A percentile compares a stretch with the other conserved stretches of the same genome.
Evolutionary conservation across 2,888 invertebrate genomes (phyloP).

Genomic region (Tuta absoluta): DNA sequence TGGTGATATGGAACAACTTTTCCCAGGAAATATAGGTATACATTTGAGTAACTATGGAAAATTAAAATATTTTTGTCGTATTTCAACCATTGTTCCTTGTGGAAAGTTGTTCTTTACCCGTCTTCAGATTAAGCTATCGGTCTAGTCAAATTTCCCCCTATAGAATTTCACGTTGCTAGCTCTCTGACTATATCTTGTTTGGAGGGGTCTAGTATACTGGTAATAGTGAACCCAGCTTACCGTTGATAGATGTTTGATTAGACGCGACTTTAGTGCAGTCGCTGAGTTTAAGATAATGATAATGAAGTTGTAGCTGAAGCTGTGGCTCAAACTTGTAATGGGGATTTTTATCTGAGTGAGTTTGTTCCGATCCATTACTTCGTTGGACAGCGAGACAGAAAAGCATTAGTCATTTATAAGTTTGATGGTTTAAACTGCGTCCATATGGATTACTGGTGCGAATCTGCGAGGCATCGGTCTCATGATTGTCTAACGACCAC

Average conservation of each 20-base stretch:
- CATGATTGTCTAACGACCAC: too few species aligned
- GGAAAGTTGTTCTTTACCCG: too few species aligned
- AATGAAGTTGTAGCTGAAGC: slow-evolving; percentile 38
- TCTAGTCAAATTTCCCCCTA: too few species aligned
- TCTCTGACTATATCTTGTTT: not conserved
- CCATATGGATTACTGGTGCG: too few species aligned
- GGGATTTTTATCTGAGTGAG: slow-evolving; percentile 11
- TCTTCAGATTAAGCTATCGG: too few species aligned
- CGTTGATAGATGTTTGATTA: slow-evolving; percentile 52
- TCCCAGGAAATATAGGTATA: too few species aligned
- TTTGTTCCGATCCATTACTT: slow-evolving; percentile 1
- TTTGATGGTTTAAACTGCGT: too few species aligned
- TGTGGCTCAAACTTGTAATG: slow-evolving; percentile 30
- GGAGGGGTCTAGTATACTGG: not conserved
- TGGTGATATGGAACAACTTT: too few species aligned
- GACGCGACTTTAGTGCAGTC: slow-evolving; percentile 36
- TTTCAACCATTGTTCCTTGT: too few species aligned
- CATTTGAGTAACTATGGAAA: too few species aligned
- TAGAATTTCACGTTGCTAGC: not conserved
- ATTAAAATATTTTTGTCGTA: too few species aligned
- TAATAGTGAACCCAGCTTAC: slow-evolving; percentile 41
- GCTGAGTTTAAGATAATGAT: slow-evolving; percentile 33
- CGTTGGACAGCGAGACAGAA: not conserved
- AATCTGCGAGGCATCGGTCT: too few species aligned
- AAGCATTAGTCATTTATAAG: not conserved